Base-by-base conservation (phyloP, 1,140 invertebrate genomes). In the Trichonephila clavata region DNA sequence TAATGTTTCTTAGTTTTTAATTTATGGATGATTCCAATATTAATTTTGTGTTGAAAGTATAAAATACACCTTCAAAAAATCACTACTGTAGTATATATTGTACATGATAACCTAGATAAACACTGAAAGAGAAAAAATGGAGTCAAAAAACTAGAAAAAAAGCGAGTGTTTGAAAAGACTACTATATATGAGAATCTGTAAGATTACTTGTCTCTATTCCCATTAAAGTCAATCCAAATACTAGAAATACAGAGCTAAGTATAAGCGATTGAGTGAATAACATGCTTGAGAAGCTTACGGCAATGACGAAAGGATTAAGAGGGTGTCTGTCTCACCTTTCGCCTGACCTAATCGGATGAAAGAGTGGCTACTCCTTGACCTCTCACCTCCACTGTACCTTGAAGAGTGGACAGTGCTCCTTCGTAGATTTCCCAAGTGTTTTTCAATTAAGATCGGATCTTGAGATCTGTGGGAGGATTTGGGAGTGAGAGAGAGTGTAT, bases 241-340 rank as follows among this genome's bases (percentile, higher is more conserved):
- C 27, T 77, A 20, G 14, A n/a, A 14, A 16, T 20, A 59, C 81
- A 59, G 81, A n/a, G 8, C n/a, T 21, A 86, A n/a, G n/a, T 7
- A 86, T 86, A 86, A 86, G 84, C 81, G 0, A 63, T 39, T 59
- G 18, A 86, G 84, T 86, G 84, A 86, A 86, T 86, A 63, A 63
- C 84, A 39, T 43, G 24, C 39, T 57, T 84, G 80, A 91, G 90
- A 83, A 91, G 90, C 90, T 91, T 91, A 91, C 32, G 50, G 88
- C 83, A 91, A 91, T 63, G 90, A 27, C 20, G 24, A 91, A 91
- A 91, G 90, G 90, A 91, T 91, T 91, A 84, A 91, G 77, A 83
- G n/a, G 50, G 10, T 32, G 20, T 32, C n/a, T 32, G 80, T 24
- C 24, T 71, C 90, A 86, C 90, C 90, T 92, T 92, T 92, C 90